phyloP scores from a whole-genome alignment of 2,797 vertebrate genomes.

The Chromis chromis region DNA sequence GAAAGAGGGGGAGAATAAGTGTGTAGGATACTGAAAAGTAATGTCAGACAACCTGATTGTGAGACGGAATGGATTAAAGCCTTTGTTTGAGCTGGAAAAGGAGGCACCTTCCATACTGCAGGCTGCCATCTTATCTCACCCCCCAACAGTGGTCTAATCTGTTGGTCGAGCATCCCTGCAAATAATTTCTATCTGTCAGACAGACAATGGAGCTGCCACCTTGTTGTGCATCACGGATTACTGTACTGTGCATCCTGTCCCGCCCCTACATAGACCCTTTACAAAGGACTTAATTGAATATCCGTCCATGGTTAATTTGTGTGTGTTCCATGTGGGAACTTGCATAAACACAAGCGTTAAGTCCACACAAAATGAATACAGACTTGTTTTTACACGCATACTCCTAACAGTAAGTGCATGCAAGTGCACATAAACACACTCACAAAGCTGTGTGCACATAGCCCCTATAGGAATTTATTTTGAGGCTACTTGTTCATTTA shows the following conservation, averaged over 20 bases:
- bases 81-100: constrained; percentile 82
- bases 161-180: constrained; percentile 84
- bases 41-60: constrained; percentile 82
- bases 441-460: constrained; percentile 12
- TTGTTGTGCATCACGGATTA: constrained; percentile 86
- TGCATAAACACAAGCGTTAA: constrained; percentile 52
- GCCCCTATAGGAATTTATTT: constrained; percentile 57
- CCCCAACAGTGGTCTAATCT: constrained; percentile 86
- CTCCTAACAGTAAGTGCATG: constrained; percentile 24
- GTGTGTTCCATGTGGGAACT: constrained; percentile 69
- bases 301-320: constrained; percentile 82
- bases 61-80: constrained; percentile 83
- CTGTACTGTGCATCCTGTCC: constrained; percentile 80
- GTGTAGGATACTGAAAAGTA: constrained; percentile 80
- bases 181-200: constrained; percentile 86
- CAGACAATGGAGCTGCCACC: constrained; percentile 86
- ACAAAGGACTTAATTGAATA: constrained; percentile 86
- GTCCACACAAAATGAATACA: constrained; percentile 41
- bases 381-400: constrained; percentile 36
- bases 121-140: constrained; percentile 83
- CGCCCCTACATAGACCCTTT: constrained; percentile 78
- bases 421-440: constrained; percentile 11
- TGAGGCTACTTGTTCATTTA: constrained; percentile 58
- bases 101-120: constrained; percentile 75
- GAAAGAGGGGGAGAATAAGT: constrained; percentile 43